A percentile compares a stretch with the other conserved stretches of the same genome.
These are phyloP conservation scores for Pogonomyrmex barbatus DNA, from an alignment of 1,140 invertebrate genomes.

Conservation along the genomic window DNA sequence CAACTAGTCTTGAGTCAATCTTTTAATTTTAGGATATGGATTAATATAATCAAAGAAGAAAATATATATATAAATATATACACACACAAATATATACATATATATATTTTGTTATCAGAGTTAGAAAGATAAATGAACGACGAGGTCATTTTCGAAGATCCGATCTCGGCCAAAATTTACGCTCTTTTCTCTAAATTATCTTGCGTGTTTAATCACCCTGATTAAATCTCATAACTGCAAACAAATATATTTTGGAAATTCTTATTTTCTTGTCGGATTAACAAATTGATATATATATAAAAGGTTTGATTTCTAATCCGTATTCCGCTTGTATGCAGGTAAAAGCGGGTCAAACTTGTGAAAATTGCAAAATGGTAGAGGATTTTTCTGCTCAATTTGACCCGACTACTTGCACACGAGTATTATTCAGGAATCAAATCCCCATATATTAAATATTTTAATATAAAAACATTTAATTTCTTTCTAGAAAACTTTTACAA, in stretches of 20 bases:
- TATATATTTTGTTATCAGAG: slow-evolving; percentile 60
- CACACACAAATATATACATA: slow-evolving; percentile 40
- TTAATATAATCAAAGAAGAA: slow-evolving; percentile 62
- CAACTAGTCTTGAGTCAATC: not conserved
- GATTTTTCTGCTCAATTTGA: too few species aligned
- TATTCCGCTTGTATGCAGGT: too few species aligned
- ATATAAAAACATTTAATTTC: not conserved
- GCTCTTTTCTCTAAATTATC: slow-evolving; percentile 55
- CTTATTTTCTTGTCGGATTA: not conserved
- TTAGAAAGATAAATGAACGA: slow-evolving; percentile 38
- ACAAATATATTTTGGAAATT: not conserved
- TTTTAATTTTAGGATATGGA: slow-evolving; percentile 50
- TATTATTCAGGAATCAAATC: too few species aligned
- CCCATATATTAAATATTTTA: too few species aligned
- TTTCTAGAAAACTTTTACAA: not conserved
- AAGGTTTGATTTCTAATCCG: too few species aligned
- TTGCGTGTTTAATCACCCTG: slow-evolving; percentile 38
- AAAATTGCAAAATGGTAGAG: too few species aligned
- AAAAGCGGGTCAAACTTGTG: too few species aligned
- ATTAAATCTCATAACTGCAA: slow-evolving; percentile 55
- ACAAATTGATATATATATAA: not conserved
- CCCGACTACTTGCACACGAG: too few species aligned
- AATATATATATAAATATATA: slow-evolving; percentile 50
- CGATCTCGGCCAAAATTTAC: slow-evolving; percentile 38
- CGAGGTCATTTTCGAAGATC: slow-evolving; percentile 66